Base-by-base conservation (phyloP, 2,797 vertebrate species). In the Antrozous pallidus region DNA sequence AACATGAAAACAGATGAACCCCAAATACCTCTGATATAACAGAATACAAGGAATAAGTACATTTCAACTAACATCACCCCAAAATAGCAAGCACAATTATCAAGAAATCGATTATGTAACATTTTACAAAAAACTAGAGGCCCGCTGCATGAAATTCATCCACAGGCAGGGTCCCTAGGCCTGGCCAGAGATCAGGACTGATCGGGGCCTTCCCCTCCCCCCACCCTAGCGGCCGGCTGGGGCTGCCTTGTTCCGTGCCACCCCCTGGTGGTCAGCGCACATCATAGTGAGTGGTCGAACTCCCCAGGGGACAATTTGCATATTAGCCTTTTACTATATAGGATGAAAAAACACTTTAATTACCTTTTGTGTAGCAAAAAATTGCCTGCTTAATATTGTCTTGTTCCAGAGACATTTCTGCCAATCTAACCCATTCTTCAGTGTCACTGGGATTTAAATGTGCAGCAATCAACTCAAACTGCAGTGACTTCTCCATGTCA, bases 321-420 rank as follows among this genome's bases (percentile, higher is more conserved):
- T 47, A 13, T 47, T 12, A 47, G 11, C 45, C 45, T 47, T 47
- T 47, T 49, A 17, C 18, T 49, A 49, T 49, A 49, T 17, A 49
- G 16, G 16, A 49, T 49, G 49, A 49, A 17, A 54, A 61, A 80
- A 86, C 45, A 36, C 36, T 77, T 74, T 71, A 67, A 0, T 75
- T 98, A 98, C 98, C 99, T 99, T 99, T 99, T 8, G 98, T 98
- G 97, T 99, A 99, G 98, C 99, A 99, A 97, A 99, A 98, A 88
- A 99, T 98, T 96, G 99, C 99, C 96, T 99, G 99, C 33, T 99
- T 99, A 97, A 99, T 98, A 96, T 99, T 99, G 97, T 99, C 99
- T 97, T 99, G 99, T 96, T 99, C 99, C 97, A 99, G 98, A 1
- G 99, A 99, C 99, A 99, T 99, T 95, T 99, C 99, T 4, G 99